Evolutionary conservation across 2,113 vertebrate species (phyloP), one percentile per base, ranked within the genome.

Genomic region (Axis porcinus): DNA sequence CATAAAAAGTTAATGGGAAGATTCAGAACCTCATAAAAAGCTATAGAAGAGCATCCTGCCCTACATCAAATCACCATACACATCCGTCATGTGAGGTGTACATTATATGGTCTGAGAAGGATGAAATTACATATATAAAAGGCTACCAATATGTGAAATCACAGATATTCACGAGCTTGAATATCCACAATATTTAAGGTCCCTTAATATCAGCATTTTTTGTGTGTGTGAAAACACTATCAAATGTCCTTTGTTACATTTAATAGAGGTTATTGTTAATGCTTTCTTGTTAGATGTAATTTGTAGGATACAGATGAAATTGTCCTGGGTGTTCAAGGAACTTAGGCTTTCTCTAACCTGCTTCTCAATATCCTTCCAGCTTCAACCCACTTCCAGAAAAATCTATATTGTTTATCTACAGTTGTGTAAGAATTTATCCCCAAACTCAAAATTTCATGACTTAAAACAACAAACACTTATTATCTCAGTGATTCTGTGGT

Each of bases 1-100:
- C 81, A 97, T 96, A 90, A 98, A 98, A 97, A 90, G 43, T 54
- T 95, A 92, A 97, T 97, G 89, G 92, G 84, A 85, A 92, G 86
- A 94, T 94, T 97, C 52, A 57, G 81, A 92, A 88, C 54, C 89
- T 92, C 94, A 82, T 97, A 96, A 97, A 98, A 94, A 96, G 86
- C 79, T 88, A 2, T 87, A 57, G 89, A 90, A 92, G 88, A 95
- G 57, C 64, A 96, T 94, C 91, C 91, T 94, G 83, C 4, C 58
- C 64, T 57, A 25, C 62, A 86, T 87, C 86, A 96, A 96, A 86
- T 96, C 85, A 67, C 67, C 54, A 47, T 33, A 25, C 52, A 64
- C 23, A 92, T 82, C 60, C 12, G 0, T 50, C 89, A 30, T 91
- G 86, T 83, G 60, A 62, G 50, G 33, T 78, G 5, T 36, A 23